Base-by-base conservation (phyloP, 2,113 vertebrate genomes). In the Sciurus niger region DNA sequence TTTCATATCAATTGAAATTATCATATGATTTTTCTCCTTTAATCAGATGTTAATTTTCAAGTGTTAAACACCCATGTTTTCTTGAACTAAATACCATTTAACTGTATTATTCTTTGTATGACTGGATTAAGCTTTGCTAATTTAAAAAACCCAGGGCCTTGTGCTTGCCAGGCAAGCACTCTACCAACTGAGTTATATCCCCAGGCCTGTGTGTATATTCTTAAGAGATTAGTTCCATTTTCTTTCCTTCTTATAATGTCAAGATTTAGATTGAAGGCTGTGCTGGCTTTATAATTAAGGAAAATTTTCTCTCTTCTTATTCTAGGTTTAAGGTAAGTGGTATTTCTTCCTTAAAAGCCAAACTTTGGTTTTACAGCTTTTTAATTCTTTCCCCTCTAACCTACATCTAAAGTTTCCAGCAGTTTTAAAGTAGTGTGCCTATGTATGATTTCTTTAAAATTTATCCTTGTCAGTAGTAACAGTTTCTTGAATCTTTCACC, bases 41-140 rank as follows among this genome's bases (percentile, higher is more conserved):
- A 30, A 84, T 73, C 13, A 89, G 53, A 89, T 48, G 32, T 51
- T 95, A 60, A 60, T 76, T 82, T 92, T 92, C 55, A 86, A 91
- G 60, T 80, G 43, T 74, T 60, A 89, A 83, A 70, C 16, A 67
- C 37, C 13, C 30, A 48, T 89, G 72, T 73, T 90, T 79, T 90
- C 58, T n/a, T 79, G 2, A 40, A 60, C 51, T 72, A 84, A 93
- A 89, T 78, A 1, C 43, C 16, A 30, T 51, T 78, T 32, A 73
- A 53, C 43, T 72, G 10, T 43, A 53, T 84, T 79, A 89, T 63
- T 34, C 34, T 65, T 79, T 10, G 43, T 79, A 90, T n/a, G 5
- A 22, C 32, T 86, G 16, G 25, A 90, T 86, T 80, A n/a, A 46
- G 46, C 4, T 37, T 65, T 74, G 16, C n/a, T 67, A 12, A 93